Percentiles rank a stretch among this genome's conserved stretches.
Evolutionary conservation across 2,797 vertebrate genomes (phyloP).

Genomic region (Toxotes lorentzi): DNA sequence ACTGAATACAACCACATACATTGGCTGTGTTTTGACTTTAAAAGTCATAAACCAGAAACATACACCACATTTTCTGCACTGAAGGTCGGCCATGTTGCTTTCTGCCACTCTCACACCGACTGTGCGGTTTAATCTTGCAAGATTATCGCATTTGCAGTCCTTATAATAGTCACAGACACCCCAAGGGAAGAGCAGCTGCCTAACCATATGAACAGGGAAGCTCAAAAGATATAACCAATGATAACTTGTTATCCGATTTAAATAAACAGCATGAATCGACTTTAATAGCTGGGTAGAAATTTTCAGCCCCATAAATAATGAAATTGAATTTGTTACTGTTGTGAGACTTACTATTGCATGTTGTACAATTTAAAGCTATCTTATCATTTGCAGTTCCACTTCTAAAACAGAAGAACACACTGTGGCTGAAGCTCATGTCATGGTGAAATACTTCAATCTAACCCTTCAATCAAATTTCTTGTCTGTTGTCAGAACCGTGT

Average conservation of each 20-base stretch:
- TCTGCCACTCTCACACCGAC: not conserved
- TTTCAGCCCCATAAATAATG: not conserved
- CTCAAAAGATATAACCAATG: not conserved
- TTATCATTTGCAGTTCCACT: not conserved
- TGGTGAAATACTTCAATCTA: not conserved
- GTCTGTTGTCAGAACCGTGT: constrained; percentile 91
- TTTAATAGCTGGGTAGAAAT: not conserved
- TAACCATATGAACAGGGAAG: not conserved
- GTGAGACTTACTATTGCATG: not conserved
- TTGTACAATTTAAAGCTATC: not conserved
- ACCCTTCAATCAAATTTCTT: not conserved
- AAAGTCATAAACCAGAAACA: not conserved
- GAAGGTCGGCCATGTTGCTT: not conserved
- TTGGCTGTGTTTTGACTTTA: not conserved
- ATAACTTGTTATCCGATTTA: not conserved
- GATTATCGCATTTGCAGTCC: not conserved
- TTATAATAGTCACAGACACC: not conserved
- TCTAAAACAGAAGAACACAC: not conserved
- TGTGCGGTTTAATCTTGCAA: not conserved
- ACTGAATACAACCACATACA: not conserved
- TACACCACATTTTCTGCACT: not conserved
- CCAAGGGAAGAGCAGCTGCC: not conserved
- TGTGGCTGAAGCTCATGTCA: not conserved
- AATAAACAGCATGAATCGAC: not conserved
- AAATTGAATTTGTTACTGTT: not conserved